These are phyloP conservation scores for Halesus radiatus DNA, from an alignment of 1,140 invertebrate genomes.

Conservation along the genomic window DNA sequence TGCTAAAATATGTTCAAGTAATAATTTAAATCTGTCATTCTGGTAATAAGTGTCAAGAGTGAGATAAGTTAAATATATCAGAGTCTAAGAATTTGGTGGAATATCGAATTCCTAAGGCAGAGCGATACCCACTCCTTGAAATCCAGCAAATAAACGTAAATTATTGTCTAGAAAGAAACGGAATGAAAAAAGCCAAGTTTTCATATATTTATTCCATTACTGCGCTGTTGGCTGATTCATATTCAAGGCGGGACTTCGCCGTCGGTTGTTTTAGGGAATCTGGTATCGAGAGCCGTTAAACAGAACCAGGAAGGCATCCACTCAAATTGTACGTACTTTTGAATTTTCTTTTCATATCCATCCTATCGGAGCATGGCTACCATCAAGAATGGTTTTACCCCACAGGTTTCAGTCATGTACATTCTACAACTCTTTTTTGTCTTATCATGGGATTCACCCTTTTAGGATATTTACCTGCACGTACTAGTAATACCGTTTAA, in stretches of 20 bases:
- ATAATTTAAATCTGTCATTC: neutral
- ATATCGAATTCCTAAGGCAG: neutral
- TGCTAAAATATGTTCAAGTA: too few species aligned
- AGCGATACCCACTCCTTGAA: neutral
- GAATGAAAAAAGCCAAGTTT: constrained; percentile 35
- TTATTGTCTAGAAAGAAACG: constrained; percentile 36
- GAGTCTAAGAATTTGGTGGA: neutral
- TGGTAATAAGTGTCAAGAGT: neutral
- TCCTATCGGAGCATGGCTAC: too few species aligned
- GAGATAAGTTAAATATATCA: neutral
- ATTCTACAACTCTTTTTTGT: too few species aligned
- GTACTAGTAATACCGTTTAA: too few species aligned
- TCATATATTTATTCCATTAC: constrained; percentile 49
- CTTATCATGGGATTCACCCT: too few species aligned
- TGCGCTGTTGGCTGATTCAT: constrained; percentile 37
- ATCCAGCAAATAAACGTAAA: constrained; percentile 42
- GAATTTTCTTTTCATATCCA: too few species aligned
- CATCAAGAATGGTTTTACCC: too few species aligned
- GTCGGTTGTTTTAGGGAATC: constrained; percentile 42
- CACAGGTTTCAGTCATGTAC: too few species aligned
- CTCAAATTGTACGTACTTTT: constrained; percentile 12
- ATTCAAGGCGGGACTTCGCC: constrained; percentile 38
- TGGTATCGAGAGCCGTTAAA: constrained; percentile 38
- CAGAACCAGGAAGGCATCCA: neutral
- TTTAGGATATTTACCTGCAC: too few species aligned